Conservation (phyloP, 2,113 vertebrate species). For the Equus quagga region DNA sequence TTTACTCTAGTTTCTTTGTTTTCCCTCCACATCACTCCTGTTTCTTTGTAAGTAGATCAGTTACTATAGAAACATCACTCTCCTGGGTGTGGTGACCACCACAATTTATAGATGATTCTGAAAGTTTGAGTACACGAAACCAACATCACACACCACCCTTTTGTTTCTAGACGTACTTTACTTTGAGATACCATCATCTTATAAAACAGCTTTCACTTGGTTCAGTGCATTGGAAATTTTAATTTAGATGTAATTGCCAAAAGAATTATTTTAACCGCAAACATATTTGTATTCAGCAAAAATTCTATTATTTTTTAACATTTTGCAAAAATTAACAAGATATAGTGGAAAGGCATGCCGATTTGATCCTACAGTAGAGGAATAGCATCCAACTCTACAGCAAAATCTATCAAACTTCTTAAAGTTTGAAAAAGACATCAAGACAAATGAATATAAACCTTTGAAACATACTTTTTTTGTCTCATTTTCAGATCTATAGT, state of each 20-base stretch:
- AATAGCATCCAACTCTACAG: not conserved
- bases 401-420: not conserved
- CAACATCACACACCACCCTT: not conserved
- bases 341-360: not conserved
- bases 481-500: not conserved
- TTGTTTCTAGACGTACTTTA: not conserved
- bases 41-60: slow-evolving; percentile 47
- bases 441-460: not conserved
- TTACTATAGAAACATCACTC: slow-evolving; percentile 55
- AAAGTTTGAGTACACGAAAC: slow-evolving; percentile 25
- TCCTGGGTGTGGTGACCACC: slow-evolving; percentile 54
- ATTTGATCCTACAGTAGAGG: not conserved
- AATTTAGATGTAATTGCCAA: not conserved
- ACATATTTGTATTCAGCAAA: not conserved
- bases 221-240: slow-evolving; percentile 2
- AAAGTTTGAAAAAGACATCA: not conserved
- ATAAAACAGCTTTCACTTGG: not conserved
- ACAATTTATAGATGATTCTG: not conserved
- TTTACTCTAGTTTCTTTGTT: slow-evolving; percentile 36
- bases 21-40: not conserved
- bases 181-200: not conserved
- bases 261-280: not conserved
- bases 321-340: slow-evolving; percentile 11
- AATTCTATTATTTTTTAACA: not conserved
- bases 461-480: not conserved